Conservation (phyloP, 2,888 invertebrate species). For the Pogonocherus hispidulus region DNA sequence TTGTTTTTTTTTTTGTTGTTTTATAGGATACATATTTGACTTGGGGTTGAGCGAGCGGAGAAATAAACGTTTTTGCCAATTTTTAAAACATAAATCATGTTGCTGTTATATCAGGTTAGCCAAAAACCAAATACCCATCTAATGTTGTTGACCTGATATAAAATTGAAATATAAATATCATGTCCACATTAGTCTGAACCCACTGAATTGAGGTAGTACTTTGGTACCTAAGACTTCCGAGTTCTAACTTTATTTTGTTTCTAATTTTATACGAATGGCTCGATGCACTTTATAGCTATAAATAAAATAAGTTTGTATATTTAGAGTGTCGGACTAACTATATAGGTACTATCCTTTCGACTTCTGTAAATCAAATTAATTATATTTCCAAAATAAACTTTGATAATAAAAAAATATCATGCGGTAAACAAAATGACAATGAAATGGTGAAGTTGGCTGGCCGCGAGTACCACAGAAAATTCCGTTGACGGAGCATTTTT, state of each 20-base stretch:
- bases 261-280: background rate
- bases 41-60: no score
- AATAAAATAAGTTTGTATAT: background rate
- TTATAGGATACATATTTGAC: no score
- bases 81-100: no score
- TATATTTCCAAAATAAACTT: background rate
- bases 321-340: no score
- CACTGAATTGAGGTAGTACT: background rate
- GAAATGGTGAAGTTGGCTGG: background rate
- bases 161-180: background rate
- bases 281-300: background rate
- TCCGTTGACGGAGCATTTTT: background rate
- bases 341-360: no score
- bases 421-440: no score
- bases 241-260: background rate
- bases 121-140: no score
- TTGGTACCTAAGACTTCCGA: background rate
- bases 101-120: no score
- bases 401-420: no score
- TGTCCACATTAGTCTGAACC: background rate
- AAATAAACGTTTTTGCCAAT: no score
- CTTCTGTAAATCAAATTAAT: no score
- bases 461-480: background rate
- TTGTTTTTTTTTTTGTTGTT: no score
- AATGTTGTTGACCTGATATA: slow-evolving; percentile 5